phyloP scores from a whole-genome alignment of 2,797 vertebrate species.

The Notamacropus eugenii region DNA sequence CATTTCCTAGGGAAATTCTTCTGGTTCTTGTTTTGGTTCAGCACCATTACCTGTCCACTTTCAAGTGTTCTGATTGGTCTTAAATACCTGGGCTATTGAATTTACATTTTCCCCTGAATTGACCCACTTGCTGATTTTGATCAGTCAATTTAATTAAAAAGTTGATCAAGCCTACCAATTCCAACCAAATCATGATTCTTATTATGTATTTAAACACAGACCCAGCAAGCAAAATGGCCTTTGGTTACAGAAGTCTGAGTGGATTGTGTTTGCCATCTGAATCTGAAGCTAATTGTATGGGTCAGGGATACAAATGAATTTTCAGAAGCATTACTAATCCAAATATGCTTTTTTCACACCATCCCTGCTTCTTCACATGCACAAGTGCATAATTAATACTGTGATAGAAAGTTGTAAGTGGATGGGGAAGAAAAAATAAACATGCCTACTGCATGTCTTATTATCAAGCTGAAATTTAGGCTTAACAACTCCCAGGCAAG shows the following conservation, averaged over 20 bases:
- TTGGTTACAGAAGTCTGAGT: slow-evolving; percentile 24
- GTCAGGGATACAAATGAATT: slow-evolving; percentile 25
- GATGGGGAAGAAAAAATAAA: neutral
- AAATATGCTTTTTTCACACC: slow-evolving; percentile 52
- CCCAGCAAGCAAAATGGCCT: slow-evolving; percentile 25
- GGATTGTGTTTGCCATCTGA: slow-evolving; percentile 17
- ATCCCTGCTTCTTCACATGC: slow-evolving; percentile 47
- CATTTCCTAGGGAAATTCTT: neutral
- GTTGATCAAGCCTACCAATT: neutral
- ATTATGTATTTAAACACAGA: neutral
- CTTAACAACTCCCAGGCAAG: slow-evolving; percentile 37
- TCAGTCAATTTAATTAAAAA: neutral
- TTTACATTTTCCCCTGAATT: neutral
- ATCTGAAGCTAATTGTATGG: slow-evolving; percentile 26
- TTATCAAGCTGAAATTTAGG: slow-evolving; percentile 21
- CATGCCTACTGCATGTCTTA: slow-evolving; percentile 50
- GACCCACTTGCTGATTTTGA: neutral
- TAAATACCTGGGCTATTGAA: neutral
- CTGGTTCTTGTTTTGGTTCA: neutral
- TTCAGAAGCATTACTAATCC: slow-evolving; percentile 37
- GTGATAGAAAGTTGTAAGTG: slow-evolving; percentile 38
- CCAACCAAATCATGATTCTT: neutral
- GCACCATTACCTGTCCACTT: neutral
- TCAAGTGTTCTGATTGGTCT: neutral
- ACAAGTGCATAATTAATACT: slow-evolving; percentile 61